A percentile compares a stretch with the other conserved stretches of the same genome.
phyloP scores from a whole-genome alignment of 1,140 invertebrate species.

The Centruroides sculpturatus region DNA sequence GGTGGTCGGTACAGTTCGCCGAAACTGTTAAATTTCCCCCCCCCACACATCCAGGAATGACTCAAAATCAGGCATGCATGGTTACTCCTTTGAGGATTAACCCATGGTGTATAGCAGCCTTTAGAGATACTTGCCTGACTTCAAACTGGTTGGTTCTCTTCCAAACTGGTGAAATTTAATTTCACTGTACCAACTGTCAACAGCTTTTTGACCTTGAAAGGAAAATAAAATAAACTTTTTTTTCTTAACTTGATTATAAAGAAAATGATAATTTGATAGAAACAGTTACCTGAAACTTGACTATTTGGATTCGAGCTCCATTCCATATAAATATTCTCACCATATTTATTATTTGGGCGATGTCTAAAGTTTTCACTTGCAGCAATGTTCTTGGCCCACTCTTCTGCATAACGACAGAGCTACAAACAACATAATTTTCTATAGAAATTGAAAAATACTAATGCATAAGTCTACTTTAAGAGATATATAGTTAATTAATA shows the following conservation, averaged over 20 bases:
- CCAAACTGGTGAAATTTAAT: slow-evolving; percentile 26
- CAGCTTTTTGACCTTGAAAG: slow-evolving; percentile 7
- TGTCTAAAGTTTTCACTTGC: slow-evolving; percentile 52
- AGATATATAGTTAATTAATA: no score
- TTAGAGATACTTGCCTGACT: slow-evolving; percentile 19
- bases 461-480: no score
- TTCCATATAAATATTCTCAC: slow-evolving; percentile 61
- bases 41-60: no score
- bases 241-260: no score
- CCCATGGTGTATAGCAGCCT: no score
- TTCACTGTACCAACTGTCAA: slow-evolving; percentile 22
- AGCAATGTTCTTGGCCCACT: slow-evolving; percentile 63
- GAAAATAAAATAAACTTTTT: no score
- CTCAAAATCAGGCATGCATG: no score
- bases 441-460: no score
- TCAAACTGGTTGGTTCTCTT: slow-evolving; percentile 20
- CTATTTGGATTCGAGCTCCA: slow-evolving; percentile 56
- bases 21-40: no score
- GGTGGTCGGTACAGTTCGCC: no score
- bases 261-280: not conserved
- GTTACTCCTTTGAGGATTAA: no score
- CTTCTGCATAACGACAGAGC: slow-evolving; percentile 54
- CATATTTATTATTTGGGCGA: slow-evolving; percentile 43
- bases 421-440: slow-evolving; percentile 16
- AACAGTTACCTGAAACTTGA: slow-evolving; percentile 44